Base-by-base conservation (phyloP, 2,888 invertebrate genomes). In the Omphaloscelis lunosa region DNA sequence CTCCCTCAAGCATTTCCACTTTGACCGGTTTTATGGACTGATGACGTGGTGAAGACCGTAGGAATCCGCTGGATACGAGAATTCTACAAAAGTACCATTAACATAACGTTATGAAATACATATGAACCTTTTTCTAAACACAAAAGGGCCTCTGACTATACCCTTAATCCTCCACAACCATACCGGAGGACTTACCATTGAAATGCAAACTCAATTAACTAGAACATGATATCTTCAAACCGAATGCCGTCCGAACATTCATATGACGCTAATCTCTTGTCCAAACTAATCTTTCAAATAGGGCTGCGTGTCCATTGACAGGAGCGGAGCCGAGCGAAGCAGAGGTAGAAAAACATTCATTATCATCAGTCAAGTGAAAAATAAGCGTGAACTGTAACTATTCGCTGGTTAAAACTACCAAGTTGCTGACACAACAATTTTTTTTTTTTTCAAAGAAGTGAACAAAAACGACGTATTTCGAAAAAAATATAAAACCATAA, bases 231-330 rank as follows among this genome's bases (percentile, higher is more conserved):
- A 84, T 79, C 83, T 71, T 83, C 51, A 69, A 61, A 75, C 75
- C 66, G 53, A 77, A 82, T 84, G 39, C 82, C 66, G 59, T 67
- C 81, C 82, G 80, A 79, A 79, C 75, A 84, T 84, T 82, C 81
- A 76, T 85, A 73, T 59, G 68, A 75, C 62, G 56, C 82, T 88
- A 89, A 91, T 89, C 88, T 88, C 84, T 74, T 79, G 87, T 89
- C 90, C 87, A 85, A 89, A 91, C 89, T 91, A 92, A 92, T 92
- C 89, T 90, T 85, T 88, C 80, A 88, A 89, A 83, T 86, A 88
- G 77, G 56, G 34, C 12, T 65, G 41, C 12, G 56, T 34, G 2
- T 17, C 0, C 56, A 56, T 23, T 63, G 27, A 45, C 23, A 1
- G 1, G 5, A 48, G 20, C 7, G 39, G 17, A 45, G 27, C 39